Evolutionary conservation across 2,113 vertebrate species (phyloP), one percentile per base, ranked within the genome.

Genomic region (Cololabis saira): DNA sequence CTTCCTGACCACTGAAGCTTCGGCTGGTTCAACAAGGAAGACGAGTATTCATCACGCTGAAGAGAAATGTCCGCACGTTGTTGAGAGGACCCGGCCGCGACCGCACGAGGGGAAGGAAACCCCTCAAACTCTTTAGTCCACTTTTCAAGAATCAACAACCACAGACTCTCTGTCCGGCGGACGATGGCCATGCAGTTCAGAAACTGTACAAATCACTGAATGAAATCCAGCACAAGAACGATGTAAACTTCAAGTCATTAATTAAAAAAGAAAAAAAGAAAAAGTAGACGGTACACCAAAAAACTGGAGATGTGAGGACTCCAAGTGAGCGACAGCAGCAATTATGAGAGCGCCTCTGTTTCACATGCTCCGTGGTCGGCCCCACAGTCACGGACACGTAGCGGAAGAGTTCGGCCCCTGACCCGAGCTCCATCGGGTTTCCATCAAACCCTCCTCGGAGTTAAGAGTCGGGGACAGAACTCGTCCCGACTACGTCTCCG

Each of bases 281-380:
- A 61, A 64, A 69, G 30, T 0, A 50, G 50, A 75, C 45, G 7
- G 47, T n/a, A 67, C 71, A 74, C 58, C 18, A 49, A 65, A 56
- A n/a, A 49, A 56, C 3, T 1, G 10, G 30, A 50, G 63, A 65
- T 24, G 73, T 67, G 77, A 72, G 65, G 27, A 60, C 69, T 78
- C 83, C 58, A 71, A 69, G 80, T 83, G 87, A 85, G 76, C 33
- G 76, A 76, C 77, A 69, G 82, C 82, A 81, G 81, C 84, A 78
- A n/a, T 80, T 37, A 37, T 37, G 33, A 37, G 80, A 57, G 78
- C 65, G 76, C 70, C 60, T 69, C 73, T 84, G 75, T 87, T 87
- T 89, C 67, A 67, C 89, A 89, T 91, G 89, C 89, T 83, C 82
- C 82, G 78, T 49, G 82, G 80, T 80, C 81, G 57, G 78, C 22